phyloP scores from a whole-genome alignment of 2,113 vertebrate genomes.

The Alligator sinensis region DNA sequence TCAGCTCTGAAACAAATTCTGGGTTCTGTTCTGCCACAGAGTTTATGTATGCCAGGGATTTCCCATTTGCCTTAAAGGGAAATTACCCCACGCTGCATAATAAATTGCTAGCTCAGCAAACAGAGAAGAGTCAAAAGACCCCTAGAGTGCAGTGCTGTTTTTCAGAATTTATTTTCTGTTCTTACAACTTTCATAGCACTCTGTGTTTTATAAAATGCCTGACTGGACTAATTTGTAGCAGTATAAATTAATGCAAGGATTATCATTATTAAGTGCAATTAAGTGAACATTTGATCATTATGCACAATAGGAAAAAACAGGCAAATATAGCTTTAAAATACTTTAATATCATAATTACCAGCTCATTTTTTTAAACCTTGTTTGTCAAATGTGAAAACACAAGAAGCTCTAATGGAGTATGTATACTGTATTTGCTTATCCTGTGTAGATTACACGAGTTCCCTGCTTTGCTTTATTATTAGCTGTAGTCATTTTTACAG shows the following conservation, averaged over 20 bases:
- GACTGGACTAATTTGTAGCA: slow-evolving; percentile 41
- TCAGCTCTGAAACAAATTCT: slow-evolving; percentile 7
- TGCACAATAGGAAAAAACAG: not conserved
- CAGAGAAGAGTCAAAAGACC: slow-evolving; percentile 37
- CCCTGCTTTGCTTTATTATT: not conserved
- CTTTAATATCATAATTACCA: slow-evolving; percentile 36
- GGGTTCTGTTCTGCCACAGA: slow-evolving; percentile 6
- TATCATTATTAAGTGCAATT: slow-evolving; percentile 62
- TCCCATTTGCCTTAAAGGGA: slow-evolving; percentile 33
- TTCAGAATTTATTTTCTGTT: slow-evolving; percentile 53
- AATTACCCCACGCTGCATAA: not conserved
- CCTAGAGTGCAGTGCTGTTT: slow-evolving; percentile 49
- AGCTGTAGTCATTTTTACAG: not conserved
- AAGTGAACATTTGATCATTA: slow-evolving; percentile 34
- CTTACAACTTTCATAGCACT: slow-evolving; percentile 6
- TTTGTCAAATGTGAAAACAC: not conserved
- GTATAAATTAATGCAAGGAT: slow-evolving; percentile 51
- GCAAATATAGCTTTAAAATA: slow-evolving; percentile 36
- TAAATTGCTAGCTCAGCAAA: not conserved
- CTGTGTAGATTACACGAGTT: not conserved
- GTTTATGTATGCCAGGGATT: slow-evolving; percentile 26
- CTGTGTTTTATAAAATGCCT: slow-evolving; percentile 41
- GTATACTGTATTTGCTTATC: not conserved
- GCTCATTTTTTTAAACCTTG: slow-evolving; percentile 14
- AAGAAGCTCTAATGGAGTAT: slow-evolving; percentile 19